Evolutionary conservation across 1,140 invertebrate species (phyloP).

Genomic region (Dendroctonus valens): DNA sequence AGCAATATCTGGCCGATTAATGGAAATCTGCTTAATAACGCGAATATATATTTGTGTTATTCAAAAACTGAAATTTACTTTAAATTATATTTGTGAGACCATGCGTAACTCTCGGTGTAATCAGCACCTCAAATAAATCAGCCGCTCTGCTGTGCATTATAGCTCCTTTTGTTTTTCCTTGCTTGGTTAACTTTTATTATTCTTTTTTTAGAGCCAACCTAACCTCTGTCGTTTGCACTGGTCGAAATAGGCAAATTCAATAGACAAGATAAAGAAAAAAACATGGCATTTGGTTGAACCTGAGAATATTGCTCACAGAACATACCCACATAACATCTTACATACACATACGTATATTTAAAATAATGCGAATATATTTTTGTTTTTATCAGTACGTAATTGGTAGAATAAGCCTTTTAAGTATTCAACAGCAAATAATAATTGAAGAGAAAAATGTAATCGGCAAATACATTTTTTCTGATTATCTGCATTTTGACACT

Average conservation of each 20-base stretch:
- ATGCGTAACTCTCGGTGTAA: constrained; percentile 34
- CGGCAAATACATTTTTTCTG: too few species aligned
- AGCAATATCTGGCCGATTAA: constrained; percentile 4
- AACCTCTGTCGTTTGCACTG: constrained; percentile 11
- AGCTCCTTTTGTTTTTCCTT: constrained; percentile 30
- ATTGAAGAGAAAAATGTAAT: too few species aligned
- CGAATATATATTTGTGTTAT: constrained; percentile 18
- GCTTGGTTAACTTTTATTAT: constrained; percentile 32
- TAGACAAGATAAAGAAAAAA: too few species aligned
- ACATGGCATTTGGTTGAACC: too few species aligned
- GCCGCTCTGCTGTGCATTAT: constrained; percentile 30
- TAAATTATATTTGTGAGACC: constrained; percentile 35
- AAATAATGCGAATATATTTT: too few species aligned
- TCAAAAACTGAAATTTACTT: constrained; percentile 34
- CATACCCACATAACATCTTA: too few species aligned
- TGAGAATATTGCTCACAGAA: too few species aligned
- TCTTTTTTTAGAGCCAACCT: constrained; percentile 22
- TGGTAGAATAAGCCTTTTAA: too few species aligned
- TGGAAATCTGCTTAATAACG: constrained; percentile 15
- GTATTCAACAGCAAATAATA: too few species aligned
- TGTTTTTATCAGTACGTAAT: too few species aligned
- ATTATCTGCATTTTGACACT: too few species aligned
- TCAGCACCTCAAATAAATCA: constrained; percentile 35
- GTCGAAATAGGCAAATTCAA: background rate
- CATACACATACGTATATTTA: too few species aligned